Conservation (phyloP, 2,797 vertebrate genomes). For the Falco naumanni region DNA sequence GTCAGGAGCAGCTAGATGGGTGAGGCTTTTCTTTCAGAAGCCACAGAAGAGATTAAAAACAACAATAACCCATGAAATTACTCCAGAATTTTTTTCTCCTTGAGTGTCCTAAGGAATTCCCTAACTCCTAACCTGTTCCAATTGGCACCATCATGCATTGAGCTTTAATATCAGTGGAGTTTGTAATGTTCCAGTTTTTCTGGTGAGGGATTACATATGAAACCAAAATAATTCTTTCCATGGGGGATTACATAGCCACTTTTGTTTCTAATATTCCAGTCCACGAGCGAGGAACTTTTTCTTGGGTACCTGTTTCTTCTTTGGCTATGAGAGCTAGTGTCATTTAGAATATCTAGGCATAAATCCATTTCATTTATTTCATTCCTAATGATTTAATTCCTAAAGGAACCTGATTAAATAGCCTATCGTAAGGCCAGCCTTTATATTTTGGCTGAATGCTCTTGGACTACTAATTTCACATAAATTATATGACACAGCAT, state of each 20-base stretch:
- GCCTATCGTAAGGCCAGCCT: background rate
- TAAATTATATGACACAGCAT: background rate
- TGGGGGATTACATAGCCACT: constrained; percentile 2
- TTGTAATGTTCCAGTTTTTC: constrained; percentile 28
- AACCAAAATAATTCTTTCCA: constrained; percentile 25
- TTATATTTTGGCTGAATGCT: background rate
- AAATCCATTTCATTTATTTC: background rate
- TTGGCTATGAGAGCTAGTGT: background rate
- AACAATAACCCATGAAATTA: background rate
- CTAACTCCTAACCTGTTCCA: background rate
- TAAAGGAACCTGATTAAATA: background rate
- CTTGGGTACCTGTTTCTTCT: background rate
- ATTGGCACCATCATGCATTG: background rate
- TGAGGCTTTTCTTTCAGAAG: background rate
- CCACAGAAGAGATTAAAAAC: background rate
- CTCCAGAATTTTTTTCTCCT: background rate
- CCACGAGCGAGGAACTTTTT: background rate
- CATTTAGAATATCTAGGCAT: background rate
- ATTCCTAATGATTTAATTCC: background rate
- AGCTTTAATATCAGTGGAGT: background rate
- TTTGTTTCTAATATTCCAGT: background rate
- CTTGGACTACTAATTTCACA: background rate
- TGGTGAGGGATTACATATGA: constrained; percentile 17
- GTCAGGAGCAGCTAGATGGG: background rate
- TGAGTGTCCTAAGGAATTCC: background rate